Conservation (phyloP, 2,113 vertebrate genomes). For the Dolichotis patagonum region DNA sequence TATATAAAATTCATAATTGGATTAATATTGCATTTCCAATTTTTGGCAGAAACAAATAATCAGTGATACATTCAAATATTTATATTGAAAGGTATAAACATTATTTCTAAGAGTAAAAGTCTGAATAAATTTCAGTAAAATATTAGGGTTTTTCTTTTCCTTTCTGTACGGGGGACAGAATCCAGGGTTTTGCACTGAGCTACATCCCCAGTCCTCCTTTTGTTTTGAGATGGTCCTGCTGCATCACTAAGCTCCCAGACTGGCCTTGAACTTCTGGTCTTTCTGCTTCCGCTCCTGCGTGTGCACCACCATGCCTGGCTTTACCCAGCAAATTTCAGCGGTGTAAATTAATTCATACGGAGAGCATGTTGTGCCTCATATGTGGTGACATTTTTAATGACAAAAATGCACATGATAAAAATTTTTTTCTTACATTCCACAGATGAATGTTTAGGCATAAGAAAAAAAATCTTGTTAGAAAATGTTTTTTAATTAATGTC, state of each 20-base stretch:
- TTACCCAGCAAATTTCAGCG: conserved; percentile 18
- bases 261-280: not conserved
- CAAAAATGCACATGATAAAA: not conserved
- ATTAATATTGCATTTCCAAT: not conserved
- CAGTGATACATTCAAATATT: not conserved
- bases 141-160: not conserved
- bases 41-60: conserved; percentile 33
- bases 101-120: conserved; percentile 43
- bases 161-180: not conserved
- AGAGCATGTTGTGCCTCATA: not conserved
- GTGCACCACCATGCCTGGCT: not conserved
- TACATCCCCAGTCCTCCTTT: not conserved
- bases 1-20: not conserved
- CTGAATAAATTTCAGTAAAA: not conserved
- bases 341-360: not conserved
- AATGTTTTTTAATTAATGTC: conserved; percentile 55
- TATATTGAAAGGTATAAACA: conserved; percentile 1
- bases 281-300: not conserved
- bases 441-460: conserved; percentile 10
- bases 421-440: not conserved
- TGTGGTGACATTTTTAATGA: conserved; percentile 34
- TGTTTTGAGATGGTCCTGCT: not conserved
- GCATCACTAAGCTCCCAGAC: not conserved
- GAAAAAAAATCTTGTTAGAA: conserved; percentile 41
- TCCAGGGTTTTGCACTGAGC: not conserved